Evolutionary conservation across 1,140 invertebrate species (phyloP).

Genomic region (Macrobrachium nipponense): DNA sequence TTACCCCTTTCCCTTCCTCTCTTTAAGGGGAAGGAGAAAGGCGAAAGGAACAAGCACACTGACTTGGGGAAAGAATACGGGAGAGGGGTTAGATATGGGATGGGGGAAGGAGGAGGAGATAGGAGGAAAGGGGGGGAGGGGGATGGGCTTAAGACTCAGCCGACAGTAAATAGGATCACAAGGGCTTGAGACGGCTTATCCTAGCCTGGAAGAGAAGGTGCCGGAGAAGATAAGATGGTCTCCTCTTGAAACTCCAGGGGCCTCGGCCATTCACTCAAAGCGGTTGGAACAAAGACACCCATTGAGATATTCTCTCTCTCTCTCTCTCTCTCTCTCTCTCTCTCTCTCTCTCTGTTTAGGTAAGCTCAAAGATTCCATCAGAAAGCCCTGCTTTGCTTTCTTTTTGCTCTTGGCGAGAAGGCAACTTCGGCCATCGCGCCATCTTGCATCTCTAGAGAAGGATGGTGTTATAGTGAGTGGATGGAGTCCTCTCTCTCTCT

Average conservation of each 20-base stretch:
- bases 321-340: not conserved
- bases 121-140: not conserved
- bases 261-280: slow-evolving; percentile 5
- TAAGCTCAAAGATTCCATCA: not conserved
- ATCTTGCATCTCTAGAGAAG: too few relatives aligned
- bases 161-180: slow-evolving; percentile 31
- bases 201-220: slow-evolving; percentile 4
- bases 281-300: slow-evolving; percentile 7
- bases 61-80: too few relatives aligned
- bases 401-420: too few relatives aligned
- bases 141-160: not conserved
- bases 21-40: not conserved
- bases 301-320: not conserved
- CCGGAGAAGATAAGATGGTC: slow-evolving; percentile 12
- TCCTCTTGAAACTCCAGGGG: not conserved
- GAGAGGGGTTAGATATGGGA: not conserved
- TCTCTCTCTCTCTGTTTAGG: not conserved
- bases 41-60: not conserved
- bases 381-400: too few relatives aligned
- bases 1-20: not conserved
- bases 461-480: too few relatives aligned
- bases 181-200: slow-evolving; percentile 30
- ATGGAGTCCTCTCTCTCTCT: too few relatives aligned
- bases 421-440: too few relatives aligned
- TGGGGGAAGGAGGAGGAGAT: not conserved